Evolutionary conservation across 2,888 invertebrate species (phyloP), one percentile per base, ranked within the genome.

Genomic region (Scaptomyza caliginosa): DNA sequence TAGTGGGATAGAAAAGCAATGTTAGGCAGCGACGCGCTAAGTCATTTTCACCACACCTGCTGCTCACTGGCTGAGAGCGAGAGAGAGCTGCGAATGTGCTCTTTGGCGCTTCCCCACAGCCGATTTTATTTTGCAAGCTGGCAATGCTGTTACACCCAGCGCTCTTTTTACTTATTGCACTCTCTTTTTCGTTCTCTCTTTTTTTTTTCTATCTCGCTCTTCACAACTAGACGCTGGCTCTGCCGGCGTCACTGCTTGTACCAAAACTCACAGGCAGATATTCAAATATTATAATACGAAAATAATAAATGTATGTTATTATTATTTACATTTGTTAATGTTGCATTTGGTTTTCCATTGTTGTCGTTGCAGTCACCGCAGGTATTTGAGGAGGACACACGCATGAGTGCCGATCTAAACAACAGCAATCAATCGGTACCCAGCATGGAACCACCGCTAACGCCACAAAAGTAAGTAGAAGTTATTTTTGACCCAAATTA

Each of bases 321-420:
- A 13, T 19, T 38, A 17, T 32, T 13, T n/a, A n/a, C n/a, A n/a
- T 32, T 16, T 65, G 19, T 32, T 19, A 34, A 17, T 42, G 19
- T 39, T 34, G 3, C 13, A 11, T 10, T 5, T 30, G 1, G 16
- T 17, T 8, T 34, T 34, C 7, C 8, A 1, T 28, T 19, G 11
- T 55, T 32, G 16, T 24, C 26, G n/a, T 68, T 74, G 30, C 62
- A 89, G 43, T 88, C 90, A 23, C 92, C 93, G 56, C 93, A 94
- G 86, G 92, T 94, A 26, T 94, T 95, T 88, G 95, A 95, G 87
- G 95, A 95, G 89, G 95, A 95, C 81, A 95, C 95, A 4, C 94
- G 95, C 68, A 95, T 95, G 95, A 95, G 95, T 92, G 95, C 94
- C 19, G 95, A 95, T 87, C 93, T 89, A 26, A 87, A 68, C 56